Base-by-base conservation (phyloP, 2,797 vertebrate species). In the Acridotheres tristis region DNA sequence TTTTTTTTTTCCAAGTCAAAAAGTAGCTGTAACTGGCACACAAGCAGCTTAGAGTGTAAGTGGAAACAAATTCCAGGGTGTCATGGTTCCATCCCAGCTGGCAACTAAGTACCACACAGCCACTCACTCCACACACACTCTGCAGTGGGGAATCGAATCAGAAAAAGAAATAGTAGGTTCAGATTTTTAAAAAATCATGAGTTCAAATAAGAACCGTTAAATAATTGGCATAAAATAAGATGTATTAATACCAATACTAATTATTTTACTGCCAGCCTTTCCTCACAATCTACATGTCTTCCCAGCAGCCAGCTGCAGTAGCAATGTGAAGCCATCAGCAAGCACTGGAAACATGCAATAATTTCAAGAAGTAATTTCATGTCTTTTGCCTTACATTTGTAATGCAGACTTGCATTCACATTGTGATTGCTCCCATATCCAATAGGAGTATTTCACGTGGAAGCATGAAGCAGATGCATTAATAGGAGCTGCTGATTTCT, bases 1-100 rank as follows among this genome's bases (percentile, higher is more conserved):
- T 38, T 48, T 65, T 84, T 84, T 84, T 78, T 88, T 88, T 90
- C 62, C 80, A 62, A 79, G 43, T 62, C 71, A 93, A 51, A 85
- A 96, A 71, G 79, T 81, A 79, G 63, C 58, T 75, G 38, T 86
- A 86, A 81, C 50, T 63, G 29, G 45, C 71, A 86, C n/a, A 63
- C 34, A 43, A 57, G 55, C n/a, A 29, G 18, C 13, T 86, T 62
- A 36, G 19, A 40, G 32, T 27, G 5, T 58, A 85, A 76, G 6
- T 42, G 79, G 76, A 90, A 91, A 91, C 4, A 13, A 88, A 84
- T 88, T 83, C 48, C 48, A 50, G 23, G 22, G 42, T 65, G n/a
- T 42, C 59, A 36, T 15, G 13, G 34, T 48, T 90, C 66, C 59
- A 85, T 40, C 59, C 40, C 80, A 78, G 53, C 59, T 66, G 59